These are phyloP conservation scores for Alviniconcha marisindica DNA, from an alignment of 1,140 invertebrate genomes.

Conservation along the genomic window DNA sequence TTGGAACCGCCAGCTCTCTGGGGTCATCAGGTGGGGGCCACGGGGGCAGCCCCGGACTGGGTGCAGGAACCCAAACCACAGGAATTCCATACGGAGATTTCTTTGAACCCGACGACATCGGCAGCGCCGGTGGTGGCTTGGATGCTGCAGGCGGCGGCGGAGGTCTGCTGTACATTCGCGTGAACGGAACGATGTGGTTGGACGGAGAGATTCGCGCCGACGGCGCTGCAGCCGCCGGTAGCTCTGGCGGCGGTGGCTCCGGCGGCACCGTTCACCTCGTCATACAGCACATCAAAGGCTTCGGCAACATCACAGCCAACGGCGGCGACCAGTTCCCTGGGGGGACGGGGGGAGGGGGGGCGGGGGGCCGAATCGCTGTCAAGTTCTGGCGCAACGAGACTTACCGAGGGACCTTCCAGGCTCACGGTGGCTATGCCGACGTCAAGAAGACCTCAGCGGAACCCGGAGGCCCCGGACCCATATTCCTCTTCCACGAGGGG, in stretches of 20 bases:
- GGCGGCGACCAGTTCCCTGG: slow-evolving; percentile 55
- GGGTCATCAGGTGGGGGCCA: slow-evolving; percentile 66
- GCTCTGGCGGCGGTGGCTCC: slow-evolving; percentile 61
- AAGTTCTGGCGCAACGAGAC: slow-evolving; percentile 64
- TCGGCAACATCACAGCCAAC: slow-evolving; percentile 67
- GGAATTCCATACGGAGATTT: slow-evolving; percentile 66
- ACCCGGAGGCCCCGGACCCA: slow-evolving; percentile 64
- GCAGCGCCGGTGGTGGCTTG: slow-evolving; percentile 65
- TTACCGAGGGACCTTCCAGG: slow-evolving; percentile 59
- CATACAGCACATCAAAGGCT: slow-evolving; percentile 55
- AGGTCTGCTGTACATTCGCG: slow-evolving; percentile 57
- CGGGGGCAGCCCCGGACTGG: slow-evolving; percentile 64
- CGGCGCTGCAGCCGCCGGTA: slow-evolving; percentile 48
- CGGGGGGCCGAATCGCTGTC: slow-evolving; percentile 62
- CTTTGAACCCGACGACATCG: slow-evolving; percentile 58
- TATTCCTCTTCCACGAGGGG: slow-evolving; percentile 60
- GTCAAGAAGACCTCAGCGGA: slow-evolving; percentile 28
- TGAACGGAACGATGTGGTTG: slow-evolving; percentile 53
- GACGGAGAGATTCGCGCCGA: slow-evolving; percentile 61
- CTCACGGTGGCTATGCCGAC: slow-evolving; percentile 57
- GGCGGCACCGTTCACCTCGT: slow-evolving; percentile 63
- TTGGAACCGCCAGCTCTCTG: slow-evolving; percentile 46
- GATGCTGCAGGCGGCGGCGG: slow-evolving; percentile 58
- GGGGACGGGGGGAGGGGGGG: slow-evolving; percentile 60
- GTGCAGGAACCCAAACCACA: slow-evolving; percentile 52